A percentile compares a stretch with the other conserved stretches of the same genome.
These are phyloP conservation scores for Fistularia commersonii DNA, from an alignment of 2,797 vertebrate species.

Conservation along the genomic window DNA sequence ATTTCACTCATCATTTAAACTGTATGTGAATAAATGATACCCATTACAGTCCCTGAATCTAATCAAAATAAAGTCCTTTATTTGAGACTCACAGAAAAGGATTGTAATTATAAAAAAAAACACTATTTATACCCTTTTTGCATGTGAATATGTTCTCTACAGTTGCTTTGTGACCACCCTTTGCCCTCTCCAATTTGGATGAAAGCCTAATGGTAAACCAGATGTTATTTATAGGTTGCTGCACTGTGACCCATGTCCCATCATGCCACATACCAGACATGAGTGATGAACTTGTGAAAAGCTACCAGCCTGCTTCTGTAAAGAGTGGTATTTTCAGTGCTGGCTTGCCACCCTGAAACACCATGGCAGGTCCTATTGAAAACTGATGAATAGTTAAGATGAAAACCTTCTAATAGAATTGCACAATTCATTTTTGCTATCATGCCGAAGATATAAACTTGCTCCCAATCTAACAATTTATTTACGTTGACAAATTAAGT, in stretches of 20 bases:
- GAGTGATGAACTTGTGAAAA: slow-evolving; percentile 42
- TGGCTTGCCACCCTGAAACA: not conserved
- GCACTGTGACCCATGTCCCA: slow-evolving; percentile 26
- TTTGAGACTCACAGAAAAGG: no score
- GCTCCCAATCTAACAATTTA: not conserved
- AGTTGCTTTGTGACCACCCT: slow-evolving; percentile 7
- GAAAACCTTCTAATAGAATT: not conserved
- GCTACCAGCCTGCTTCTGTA: not conserved
- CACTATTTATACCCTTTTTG: not conserved
- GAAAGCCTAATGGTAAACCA: slow-evolving; percentile 33
- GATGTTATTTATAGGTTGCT: slow-evolving; percentile 53
- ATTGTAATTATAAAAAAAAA: no score
- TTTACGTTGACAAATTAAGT: slow-evolving; percentile 9
- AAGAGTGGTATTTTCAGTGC: slow-evolving; percentile 10
- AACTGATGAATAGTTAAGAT: not conserved
- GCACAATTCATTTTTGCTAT: not conserved
- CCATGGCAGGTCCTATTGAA: not conserved
- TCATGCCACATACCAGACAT: slow-evolving; percentile 46
- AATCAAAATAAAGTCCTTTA: no score
- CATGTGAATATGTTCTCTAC: slow-evolving; percentile 9
- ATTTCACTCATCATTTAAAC: slow-evolving; percentile 9
- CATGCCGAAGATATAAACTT: not conserved
- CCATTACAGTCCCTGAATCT: no score
- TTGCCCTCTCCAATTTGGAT: slow-evolving; percentile 6
- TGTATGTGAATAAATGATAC: no score